Base-by-base conservation (phyloP, 2,888 invertebrate species). In the Mythimna lalbum region DNA sequence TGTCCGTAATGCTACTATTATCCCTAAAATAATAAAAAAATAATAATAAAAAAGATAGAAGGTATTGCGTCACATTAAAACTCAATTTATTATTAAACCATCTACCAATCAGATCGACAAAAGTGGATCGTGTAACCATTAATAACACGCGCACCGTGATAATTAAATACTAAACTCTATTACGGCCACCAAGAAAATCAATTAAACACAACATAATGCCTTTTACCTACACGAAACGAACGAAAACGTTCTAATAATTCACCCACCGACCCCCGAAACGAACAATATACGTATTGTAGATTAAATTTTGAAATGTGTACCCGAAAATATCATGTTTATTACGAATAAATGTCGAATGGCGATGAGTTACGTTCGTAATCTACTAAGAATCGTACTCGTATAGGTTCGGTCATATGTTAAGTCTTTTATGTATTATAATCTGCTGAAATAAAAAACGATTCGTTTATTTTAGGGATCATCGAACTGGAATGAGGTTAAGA, bases 391-490 rank as follows among this genome's bases (percentile, higher is more conserved):
- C 88, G 85, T 50, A 27, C 66, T 27, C 75, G 49, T 88, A 89
- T 89, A 88, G 87, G 85, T 84, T 81, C 85, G 87, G 84, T 84
- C 91, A 89, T 93, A 93, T 88, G 93, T 92, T 91, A 92, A 92
- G 88, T 88, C 89, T 90, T 89, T 93, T 93, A 93, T 91, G 90
- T 93, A 93, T 93, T 91, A 91, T 93, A 92, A 92, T 93, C 91
- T 91, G 87, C 88, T 88, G 86, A 89, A 92, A 93, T 93, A 92
- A 92, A 43, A 93, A 91, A 89, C 88, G 83, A 85, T 82, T 74
- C 79, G 74, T 83, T 50, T 73, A 78, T 87, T 85, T 90, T 91
- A 82, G 93, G 89, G 91, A 87, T 90, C 91, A 78, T 70, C 81
- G 76, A 81, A 23, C 56, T 55, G 61, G 70, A 80, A 84, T 80